Percentiles rank a stretch among this genome's conserved stretches.
Conservation (phyloP, 2,888 invertebrate genomes). For the Phaonia tiefii region DNA sequence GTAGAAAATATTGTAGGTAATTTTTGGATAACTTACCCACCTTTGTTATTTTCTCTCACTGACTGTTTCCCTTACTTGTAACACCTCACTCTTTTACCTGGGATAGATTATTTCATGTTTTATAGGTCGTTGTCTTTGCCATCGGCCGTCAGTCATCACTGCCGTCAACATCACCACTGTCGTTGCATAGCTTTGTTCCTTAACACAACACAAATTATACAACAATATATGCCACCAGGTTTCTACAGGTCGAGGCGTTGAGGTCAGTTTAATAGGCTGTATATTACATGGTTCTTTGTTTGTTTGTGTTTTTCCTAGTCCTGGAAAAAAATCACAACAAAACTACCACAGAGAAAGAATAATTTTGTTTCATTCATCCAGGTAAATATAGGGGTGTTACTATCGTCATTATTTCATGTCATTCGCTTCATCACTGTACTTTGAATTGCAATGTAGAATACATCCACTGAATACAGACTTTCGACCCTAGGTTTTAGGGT, state of each 20-base stretch:
- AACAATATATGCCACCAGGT: constrained; percentile 54
- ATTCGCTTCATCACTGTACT: not conserved
- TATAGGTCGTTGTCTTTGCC: not conserved
- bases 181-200: constrained; percentile 38
- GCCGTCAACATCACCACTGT: constrained; percentile 25
- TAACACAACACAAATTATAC: constrained; percentile 22
- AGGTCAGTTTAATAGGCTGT: constrained; percentile 65
- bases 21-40: too few relatives aligned
- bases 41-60: too few relatives aligned
- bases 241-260: constrained; percentile 60
- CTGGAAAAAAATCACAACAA: not conserved
- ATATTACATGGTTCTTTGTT: constrained; percentile 36
- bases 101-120: too few relatives aligned
- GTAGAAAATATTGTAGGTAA: too few relatives aligned
- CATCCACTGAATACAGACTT: not conserved
- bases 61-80: too few relatives aligned
- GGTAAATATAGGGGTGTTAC: constrained; percentile 24
- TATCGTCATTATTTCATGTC: not conserved
- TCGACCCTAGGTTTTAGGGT: constrained; percentile 46
- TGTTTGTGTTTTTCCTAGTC: constrained; percentile 23
- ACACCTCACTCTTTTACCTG: too few relatives aligned
- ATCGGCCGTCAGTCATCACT: constrained; percentile 5
- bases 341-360: not conserved
- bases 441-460: not conserved
- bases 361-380: constrained; percentile 29